A percentile compares a stretch with the other conserved stretches of the same genome.
phyloP scores from a whole-genome alignment of 2,113 vertebrate species.

The Corythoichthys intestinalis region DNA sequence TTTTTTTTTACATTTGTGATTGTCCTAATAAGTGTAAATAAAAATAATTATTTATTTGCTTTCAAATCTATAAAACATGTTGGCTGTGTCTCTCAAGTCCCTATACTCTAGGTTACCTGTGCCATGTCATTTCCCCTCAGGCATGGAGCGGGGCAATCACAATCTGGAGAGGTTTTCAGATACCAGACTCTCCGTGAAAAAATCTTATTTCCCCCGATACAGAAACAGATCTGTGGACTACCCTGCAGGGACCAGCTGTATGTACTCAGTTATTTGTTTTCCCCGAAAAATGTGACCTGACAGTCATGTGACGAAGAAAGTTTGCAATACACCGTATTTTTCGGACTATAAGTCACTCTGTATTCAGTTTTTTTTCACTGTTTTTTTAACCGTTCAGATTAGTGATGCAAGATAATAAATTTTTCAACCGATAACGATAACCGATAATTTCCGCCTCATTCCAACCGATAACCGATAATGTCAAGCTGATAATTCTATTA shows the following conservation, averaged over 20 bases:
- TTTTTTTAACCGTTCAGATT: too few species aligned
- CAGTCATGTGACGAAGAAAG: background rate
- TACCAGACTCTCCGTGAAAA: slow-evolving; percentile 71
- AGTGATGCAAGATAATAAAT: too few species aligned
- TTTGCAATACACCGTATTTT: background rate
- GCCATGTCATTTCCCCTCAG: slow-evolving; percentile 60
- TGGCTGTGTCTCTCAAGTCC: slow-evolving; percentile 13
- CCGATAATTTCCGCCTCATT: too few species aligned
- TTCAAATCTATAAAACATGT: slow-evolving; percentile 15
- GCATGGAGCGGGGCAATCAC: slow-evolving; percentile 65
- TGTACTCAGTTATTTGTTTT: slow-evolving; percentile 40
- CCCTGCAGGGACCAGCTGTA: slow-evolving; percentile 60
- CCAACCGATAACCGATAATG: too few species aligned
- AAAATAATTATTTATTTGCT: slow-evolving; percentile 30
- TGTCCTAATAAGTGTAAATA: slow-evolving; percentile 1
- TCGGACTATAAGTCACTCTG: too few species aligned
- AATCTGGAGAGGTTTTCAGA: slow-evolving; percentile 72
- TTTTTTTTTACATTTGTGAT: slow-evolving; percentile 18
- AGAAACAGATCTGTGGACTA: slow-evolving; percentile 74
- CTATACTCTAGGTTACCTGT: slow-evolving; percentile 19
- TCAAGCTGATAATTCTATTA: too few species aligned
- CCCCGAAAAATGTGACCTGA: slow-evolving; percentile 23
- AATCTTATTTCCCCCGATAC: slow-evolving; percentile 67
- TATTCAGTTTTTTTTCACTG: too few species aligned
- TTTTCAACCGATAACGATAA: too few species aligned